Base-by-base conservation (phyloP, 2,888 invertebrate species). In the Pterostichus madidus region DNA sequence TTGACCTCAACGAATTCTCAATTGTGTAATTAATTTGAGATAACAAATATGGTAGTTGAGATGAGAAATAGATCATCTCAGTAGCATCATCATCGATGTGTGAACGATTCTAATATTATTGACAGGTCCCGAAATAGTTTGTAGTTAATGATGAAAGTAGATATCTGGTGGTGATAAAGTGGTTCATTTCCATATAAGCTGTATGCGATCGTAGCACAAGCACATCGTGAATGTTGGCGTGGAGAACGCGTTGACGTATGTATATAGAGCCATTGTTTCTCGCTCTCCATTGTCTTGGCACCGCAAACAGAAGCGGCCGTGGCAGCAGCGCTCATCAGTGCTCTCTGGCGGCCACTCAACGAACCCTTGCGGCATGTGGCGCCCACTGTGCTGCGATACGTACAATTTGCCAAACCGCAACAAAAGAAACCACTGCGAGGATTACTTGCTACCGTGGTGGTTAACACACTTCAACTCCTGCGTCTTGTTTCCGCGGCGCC, bases 271-370 rank as follows among this genome's bases (percentile, higher is more conserved):
- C 52, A 75, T 75, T 75, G 75, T 75, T 71, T 75, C 52, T 31
- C 52, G 39, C 52, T 75, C 35, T 75, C 52, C 75, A 75, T 75
- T 75, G 75, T 75, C 75, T 75, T 52, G 32, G 13, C 31, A 52
- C 75, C 49, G 31, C 75, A 75, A 52, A 75, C 52, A 49, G 49
- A 49, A 52, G 52, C 32, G 64, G 13, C 35, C 13, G 35, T 10
- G 59, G 39, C 39, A 39, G 44, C 44, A 15, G 35, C 44, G 49
- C 73, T 73, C 73, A 73, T 73, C 73, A 73, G 73, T 73, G 49
- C 73, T 73, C 73, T 73, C 73, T 73, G 35, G 73, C 73, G 73
- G 73, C 75, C 75, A 75, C 75, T 75, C 75, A 52, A 32, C 32
- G 75, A 75, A 75, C 49, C 75, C 75, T 75, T 17, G 31, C 52